Conservation (phyloP, 1,140 invertebrate species). For the Bombus terrestris region DNA sequence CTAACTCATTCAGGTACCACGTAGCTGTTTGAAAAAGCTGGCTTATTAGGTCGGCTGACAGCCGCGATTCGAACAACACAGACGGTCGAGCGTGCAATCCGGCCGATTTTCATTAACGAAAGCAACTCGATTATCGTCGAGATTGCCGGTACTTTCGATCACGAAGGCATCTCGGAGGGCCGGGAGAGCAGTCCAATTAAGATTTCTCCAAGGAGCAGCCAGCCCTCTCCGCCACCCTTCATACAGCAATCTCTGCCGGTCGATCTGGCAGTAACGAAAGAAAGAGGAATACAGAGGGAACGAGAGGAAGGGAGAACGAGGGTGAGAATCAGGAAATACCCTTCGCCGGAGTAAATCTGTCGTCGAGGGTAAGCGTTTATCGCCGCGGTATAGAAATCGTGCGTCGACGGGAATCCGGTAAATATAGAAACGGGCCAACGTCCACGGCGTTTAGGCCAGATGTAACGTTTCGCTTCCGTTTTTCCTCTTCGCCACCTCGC, state of each 20-base stretch:
- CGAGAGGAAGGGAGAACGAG: background rate
- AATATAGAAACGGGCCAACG: conserved; percentile 66
- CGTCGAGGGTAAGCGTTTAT: conserved; percentile 69
- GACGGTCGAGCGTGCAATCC: conserved; percentile 27
- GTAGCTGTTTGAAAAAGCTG: background rate
- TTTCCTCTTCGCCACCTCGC: conserved; percentile 41
- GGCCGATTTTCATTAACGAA: conserved; percentile 53
- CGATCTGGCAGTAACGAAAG: conserved; percentile 52
- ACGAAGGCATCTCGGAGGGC: conserved; percentile 51
- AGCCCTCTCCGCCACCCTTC: background rate
- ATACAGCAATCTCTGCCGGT: conserved; percentile 40
- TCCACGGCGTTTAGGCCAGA: conserved; percentile 70
- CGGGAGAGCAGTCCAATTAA: conserved; percentile 64
- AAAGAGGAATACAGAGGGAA: conserved; percentile 40
- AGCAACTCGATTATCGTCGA: conserved; percentile 57
- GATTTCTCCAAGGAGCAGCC: conserved; percentile 57
- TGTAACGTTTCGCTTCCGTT: conserved; percentile 77
- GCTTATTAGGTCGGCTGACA: conserved; percentile 9
- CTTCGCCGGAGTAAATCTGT: conserved; percentile 69
- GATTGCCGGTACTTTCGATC: conserved; percentile 58
- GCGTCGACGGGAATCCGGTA: conserved; percentile 66
- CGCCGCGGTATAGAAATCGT: conserved; percentile 65
- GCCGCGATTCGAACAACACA: conserved; percentile 27
- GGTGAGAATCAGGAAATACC: conserved; percentile 55
- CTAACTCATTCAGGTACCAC: no score